Evolutionary conservation across 2,113 vertebrate species (phyloP).

Genomic region (Lonchura striata): DNA sequence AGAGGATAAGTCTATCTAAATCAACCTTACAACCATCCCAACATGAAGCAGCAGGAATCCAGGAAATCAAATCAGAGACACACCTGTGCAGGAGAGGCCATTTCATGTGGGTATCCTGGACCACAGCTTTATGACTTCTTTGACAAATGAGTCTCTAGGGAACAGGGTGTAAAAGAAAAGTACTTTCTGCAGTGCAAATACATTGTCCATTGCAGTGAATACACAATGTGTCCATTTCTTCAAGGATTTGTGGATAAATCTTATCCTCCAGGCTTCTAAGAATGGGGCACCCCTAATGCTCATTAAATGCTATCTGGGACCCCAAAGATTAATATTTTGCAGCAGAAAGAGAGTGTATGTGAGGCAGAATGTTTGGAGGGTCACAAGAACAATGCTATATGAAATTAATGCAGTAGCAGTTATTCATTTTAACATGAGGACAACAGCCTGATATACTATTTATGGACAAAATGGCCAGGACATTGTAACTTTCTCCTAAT

Average conservation of each 20-base stretch:
- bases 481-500: background rate
- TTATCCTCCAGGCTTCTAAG: background rate
- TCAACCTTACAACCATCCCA: rapidly evolving
- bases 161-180: background rate
- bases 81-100: background rate
- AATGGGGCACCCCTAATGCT: background rate
- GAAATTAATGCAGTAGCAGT: background rate
- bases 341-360: background rate
- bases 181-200: background rate
- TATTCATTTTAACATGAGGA: background rate
- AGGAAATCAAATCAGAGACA: background rate
- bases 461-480: background rate
- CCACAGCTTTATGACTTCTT: background rate
- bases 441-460: background rate
- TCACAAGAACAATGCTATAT: background rate
- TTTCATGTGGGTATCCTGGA: background rate
- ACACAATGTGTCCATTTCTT: background rate
- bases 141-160: background rate
- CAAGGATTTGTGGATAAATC: background rate
- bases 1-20: background rate
- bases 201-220: background rate
- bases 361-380: background rate
- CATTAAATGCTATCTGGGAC: background rate
- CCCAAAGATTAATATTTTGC: background rate
- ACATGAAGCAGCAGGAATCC: background rate